Conservation (phyloP, 2,888 invertebrate species). For the Hedychridium roseum region DNA sequence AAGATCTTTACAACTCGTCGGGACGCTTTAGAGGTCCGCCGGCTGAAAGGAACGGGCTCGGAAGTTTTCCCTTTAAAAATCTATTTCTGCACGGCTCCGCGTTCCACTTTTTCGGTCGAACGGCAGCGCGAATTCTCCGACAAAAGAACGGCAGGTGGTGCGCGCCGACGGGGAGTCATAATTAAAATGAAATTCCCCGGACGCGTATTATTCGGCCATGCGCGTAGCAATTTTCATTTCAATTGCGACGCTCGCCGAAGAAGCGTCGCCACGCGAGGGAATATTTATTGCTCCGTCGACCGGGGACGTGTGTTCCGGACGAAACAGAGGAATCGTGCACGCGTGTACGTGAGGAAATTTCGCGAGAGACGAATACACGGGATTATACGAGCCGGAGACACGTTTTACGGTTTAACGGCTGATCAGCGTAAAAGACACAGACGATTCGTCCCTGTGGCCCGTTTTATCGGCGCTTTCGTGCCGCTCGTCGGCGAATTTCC, state of each 20-base stretch:
- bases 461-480: constrained; percentile 16
- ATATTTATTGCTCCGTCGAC: constrained; percentile 34
- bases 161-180: constrained; percentile 27
- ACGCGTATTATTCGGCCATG: constrained; percentile 19
- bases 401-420: constrained; percentile 28
- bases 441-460: constrained; percentile 14
- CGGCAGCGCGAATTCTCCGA: too few relatives aligned
- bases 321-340: constrained; percentile 4
- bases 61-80: too few relatives aligned
- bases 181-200: constrained; percentile 45
- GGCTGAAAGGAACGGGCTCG: too few relatives aligned
- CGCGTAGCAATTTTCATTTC: constrained; percentile 37
- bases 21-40: too few relatives aligned
- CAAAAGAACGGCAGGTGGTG: neutral
- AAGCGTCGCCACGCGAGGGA: constrained; percentile 15
- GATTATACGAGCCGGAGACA: constrained; percentile 4
- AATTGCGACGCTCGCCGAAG: constrained; percentile 26
- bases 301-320: constrained; percentile 2
- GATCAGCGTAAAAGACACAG: constrained; percentile 31
- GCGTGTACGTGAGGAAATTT: too few relatives aligned
- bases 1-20: too few relatives aligned
- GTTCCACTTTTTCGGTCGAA: too few relatives aligned
- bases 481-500: constrained; percentile 10
- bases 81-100: too few relatives aligned
- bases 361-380: too few relatives aligned